phyloP scores from a whole-genome alignment of 2,113 vertebrate species.

The Mesoclemmys tuberculata region DNA sequence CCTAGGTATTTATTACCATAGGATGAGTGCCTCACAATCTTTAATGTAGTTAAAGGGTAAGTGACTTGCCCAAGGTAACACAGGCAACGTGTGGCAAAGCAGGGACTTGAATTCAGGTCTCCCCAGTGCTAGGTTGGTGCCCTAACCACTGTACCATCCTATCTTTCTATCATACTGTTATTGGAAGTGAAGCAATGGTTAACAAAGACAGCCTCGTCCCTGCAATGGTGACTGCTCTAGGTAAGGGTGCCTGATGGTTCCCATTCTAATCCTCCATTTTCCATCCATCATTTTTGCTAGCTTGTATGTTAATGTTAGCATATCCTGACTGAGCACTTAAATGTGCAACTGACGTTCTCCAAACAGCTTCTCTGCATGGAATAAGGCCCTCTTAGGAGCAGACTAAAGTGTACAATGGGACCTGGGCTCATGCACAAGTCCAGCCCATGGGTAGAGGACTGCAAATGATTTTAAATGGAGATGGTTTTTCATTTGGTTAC shows the following conservation, averaged over 20 bases:
- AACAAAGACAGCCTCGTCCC: not conserved
- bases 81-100: not conserved
- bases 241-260: not conserved
- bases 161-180: not conserved
- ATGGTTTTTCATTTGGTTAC: not conserved
- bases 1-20: not conserved
- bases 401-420: not conserved
- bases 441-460: not conserved
- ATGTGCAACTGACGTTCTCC: not conserved
- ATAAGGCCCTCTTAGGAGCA: not conserved
- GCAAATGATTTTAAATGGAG: not conserved
- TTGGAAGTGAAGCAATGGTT: not conserved
- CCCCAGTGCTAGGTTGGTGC: not conserved
- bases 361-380: not conserved
- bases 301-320: not conserved
- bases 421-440: not conserved
- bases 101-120: not conserved
- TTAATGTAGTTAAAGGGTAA: not conserved
- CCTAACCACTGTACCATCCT: not conserved
- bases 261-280: not conserved
- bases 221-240: not conserved
- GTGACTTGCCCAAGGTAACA: not conserved
- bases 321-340: not conserved
- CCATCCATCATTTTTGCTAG: not conserved
- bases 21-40: not conserved